Evolutionary conservation across 2,888 invertebrate species (phyloP).

Genomic region (Drosophila merina): DNA sequence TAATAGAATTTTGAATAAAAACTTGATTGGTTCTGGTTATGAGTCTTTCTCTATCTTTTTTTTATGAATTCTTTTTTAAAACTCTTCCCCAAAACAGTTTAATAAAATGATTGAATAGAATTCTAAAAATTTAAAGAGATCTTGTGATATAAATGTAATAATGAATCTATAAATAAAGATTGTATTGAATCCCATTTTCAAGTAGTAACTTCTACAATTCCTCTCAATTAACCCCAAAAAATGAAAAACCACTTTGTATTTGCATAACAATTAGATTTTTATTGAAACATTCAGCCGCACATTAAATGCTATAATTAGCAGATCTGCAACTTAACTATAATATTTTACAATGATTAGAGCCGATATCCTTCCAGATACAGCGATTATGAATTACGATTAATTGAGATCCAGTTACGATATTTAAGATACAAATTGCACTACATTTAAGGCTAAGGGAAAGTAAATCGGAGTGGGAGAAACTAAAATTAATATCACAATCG

Average conservation of each 20-base stretch:
- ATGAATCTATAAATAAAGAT: too few relatives aligned
- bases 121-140: too few relatives aligned
- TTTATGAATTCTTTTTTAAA: too few relatives aligned
- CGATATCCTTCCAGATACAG: conserved; percentile 7
- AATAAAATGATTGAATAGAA: too few relatives aligned
- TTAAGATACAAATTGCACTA: conserved; percentile 67
- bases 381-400: conserved; percentile 1
- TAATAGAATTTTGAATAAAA: neutral
- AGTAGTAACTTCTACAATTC: neutral
- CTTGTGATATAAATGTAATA: too few relatives aligned
- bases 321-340: conserved; percentile 64
- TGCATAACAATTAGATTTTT: conserved; percentile 76
- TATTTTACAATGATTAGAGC: conserved; percentile 62
- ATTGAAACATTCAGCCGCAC: conserved; percentile 72
- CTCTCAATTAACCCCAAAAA: neutral
- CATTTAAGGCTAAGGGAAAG: conserved; percentile 52
- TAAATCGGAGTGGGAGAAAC: conserved; percentile 44
- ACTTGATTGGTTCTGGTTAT: too few relatives aligned
- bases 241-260: conserved; percentile 20
- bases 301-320: conserved; percentile 57
- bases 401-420: conserved; percentile 7
- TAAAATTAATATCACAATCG: conserved; percentile 77
- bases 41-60: too few relatives aligned
- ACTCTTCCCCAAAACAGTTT: too few relatives aligned
- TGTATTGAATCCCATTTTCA: too few relatives aligned